These are phyloP conservation scores for Belgica antarctica DNA, from an alignment of 2,888 invertebrate species.

Conservation along the genomic window DNA sequence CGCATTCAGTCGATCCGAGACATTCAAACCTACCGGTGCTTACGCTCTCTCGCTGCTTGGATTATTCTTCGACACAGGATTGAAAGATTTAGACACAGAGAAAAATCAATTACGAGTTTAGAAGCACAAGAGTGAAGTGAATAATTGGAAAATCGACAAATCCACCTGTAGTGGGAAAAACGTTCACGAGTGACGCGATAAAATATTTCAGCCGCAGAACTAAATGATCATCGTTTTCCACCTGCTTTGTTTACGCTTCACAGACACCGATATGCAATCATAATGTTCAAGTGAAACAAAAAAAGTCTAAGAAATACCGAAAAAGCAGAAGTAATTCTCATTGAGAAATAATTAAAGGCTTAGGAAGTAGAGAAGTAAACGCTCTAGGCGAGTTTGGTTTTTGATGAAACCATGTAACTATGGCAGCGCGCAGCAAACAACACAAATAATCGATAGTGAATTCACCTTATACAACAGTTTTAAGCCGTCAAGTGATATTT, in stretches of 20 bases:
- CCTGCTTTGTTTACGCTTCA: constrained; percentile 13
- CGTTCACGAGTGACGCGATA: too few species aligned
- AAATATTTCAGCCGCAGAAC: too few species aligned
- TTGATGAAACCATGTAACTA: neutral
- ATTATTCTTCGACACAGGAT: constrained; percentile 4
- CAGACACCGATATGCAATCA: neutral
- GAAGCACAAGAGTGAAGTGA: too few species aligned
- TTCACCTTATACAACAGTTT: neutral
- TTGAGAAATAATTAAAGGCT: neutral
- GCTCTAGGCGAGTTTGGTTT: neutral
- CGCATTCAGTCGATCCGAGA: constrained; percentile 11
- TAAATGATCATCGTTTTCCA: neutral
- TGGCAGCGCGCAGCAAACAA: neutral
- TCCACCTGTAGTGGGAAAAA: too few species aligned
- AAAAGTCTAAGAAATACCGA: neutral
- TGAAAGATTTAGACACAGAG: too few species aligned
- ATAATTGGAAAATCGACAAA: too few species aligned
- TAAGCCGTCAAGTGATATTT: neutral
- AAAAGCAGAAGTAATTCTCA: neutral
- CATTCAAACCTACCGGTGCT: constrained; percentile 14
- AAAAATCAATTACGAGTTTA: too few species aligned
- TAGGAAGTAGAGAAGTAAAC: neutral
- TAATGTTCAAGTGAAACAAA: neutral
- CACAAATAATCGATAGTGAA: constrained; percentile 19
- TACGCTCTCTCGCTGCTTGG: neutral